phyloP scores from a whole-genome alignment of 2,888 invertebrate genomes.

The Phoenoteleia sp. region DNA sequence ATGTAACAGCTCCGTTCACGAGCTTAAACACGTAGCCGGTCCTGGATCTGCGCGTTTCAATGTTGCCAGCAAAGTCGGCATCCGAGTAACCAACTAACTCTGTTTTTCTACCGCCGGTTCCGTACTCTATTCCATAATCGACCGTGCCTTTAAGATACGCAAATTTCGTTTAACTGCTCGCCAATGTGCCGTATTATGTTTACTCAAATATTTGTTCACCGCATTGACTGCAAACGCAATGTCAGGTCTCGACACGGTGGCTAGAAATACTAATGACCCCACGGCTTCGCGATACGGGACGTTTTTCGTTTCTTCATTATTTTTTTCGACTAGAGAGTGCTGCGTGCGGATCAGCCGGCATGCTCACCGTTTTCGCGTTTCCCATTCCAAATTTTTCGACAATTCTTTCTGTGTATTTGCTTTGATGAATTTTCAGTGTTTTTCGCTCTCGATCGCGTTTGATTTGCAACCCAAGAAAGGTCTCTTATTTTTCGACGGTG shows the following conservation, averaged over 20 bases:
- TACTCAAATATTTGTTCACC: constrained; percentile 62
- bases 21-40: constrained; percentile 63
- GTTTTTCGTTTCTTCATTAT: background rate
- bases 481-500: constrained; percentile 24
- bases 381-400: constrained; percentile 57
- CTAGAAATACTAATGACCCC: constrained; percentile 71
- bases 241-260: constrained; percentile 67
- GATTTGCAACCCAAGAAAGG: constrained; percentile 69
- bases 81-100: constrained; percentile 63
- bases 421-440: constrained; percentile 64
- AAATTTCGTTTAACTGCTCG: constrained; percentile 70
- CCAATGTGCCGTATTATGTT: constrained; percentile 64
- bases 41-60: constrained; percentile 58
- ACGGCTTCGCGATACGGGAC: constrained; percentile 73
- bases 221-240: constrained; percentile 68
- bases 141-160: constrained; percentile 54
- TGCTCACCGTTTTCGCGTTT: constrained; percentile 46
- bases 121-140: constrained; percentile 60
- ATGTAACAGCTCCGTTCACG: constrained; percentile 64
- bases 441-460: constrained; percentile 30
- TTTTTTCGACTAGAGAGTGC: constrained; percentile 34
- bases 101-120: constrained; percentile 19
- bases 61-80: constrained; percentile 65
- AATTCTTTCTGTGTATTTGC: constrained; percentile 57
- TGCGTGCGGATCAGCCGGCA: constrained; percentile 54